Base-by-base conservation (phyloP, 2,888 invertebrate genomes). In the Cheilosia vernalis region DNA sequence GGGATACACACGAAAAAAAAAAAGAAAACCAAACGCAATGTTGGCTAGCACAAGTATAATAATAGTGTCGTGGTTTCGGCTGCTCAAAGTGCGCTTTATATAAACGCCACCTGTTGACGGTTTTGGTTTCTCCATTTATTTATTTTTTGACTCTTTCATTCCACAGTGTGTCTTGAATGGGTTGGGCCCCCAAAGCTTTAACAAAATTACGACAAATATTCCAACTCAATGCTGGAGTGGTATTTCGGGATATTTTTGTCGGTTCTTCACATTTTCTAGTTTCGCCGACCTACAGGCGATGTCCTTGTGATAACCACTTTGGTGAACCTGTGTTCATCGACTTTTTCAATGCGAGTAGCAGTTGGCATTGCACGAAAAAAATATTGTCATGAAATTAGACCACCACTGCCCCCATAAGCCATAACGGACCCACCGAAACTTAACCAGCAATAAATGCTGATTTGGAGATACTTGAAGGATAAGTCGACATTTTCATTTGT, bases 101-200 rank as follows among this genome's bases (percentile, higher is more conserved):
- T 83, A 60, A 74, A 69, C 69, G 73, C 79, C 61, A 84, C 84
- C 80, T 84, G 84, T 84, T 84, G 84, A 67, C 63, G 44, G 17
- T 61, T 33, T 49, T 19, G 58, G 19, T 10, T 33, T 55, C n/a
- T 19, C 5, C 15, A 53, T n/a, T 42, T 17, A 0, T 19, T 24
- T 44, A n/a, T n/a, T 55, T 19, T 15, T 47, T 33, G 19, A 37
- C 13, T 33, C 1, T 3, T 40, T 30, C 44, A 10, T 55, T 56
- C 15, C 30, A 33, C 55, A 17, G 55, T 55, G 27, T 42, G 19
- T 15, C 27, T 58, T 49, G 17, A 51, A 61, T 47, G 21, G 60
- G 19, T 49, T 33, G 30, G 58, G 58, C 40, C 27, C 60, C 40
- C 21, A 58, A 30, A 55, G 66, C 49, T 53, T 13, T 21, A n/a